Conservation (phyloP, 2,888 invertebrate species). For the Nephrocerus scutellatus region DNA sequence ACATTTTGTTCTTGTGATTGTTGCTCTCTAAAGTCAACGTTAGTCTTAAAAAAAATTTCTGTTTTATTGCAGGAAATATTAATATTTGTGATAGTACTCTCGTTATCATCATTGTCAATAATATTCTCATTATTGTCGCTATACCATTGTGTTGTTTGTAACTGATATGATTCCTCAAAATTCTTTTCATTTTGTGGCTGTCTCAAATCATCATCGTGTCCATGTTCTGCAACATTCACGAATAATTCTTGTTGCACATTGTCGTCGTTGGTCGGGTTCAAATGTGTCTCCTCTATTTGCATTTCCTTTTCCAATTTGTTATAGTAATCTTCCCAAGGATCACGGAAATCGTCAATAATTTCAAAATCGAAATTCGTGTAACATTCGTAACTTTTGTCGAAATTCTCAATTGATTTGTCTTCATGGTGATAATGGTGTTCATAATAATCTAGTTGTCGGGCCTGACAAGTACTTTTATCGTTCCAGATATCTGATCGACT, state of each 20-base stretch:
- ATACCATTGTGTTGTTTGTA: no score
- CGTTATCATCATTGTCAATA: neutral
- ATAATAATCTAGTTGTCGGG: constrained; percentile 5
- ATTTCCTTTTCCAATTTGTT: constrained; percentile 48
- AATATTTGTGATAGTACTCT: no score
- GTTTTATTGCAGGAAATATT: no score
- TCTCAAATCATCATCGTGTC: no score
- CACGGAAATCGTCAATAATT: constrained; percentile 46
- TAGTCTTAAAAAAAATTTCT: neutral
- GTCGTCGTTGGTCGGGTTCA: constrained; percentile 2
- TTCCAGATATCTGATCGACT: no score
- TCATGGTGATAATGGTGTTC: neutral
- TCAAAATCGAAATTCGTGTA: constrained; percentile 16
- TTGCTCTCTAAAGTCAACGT: neutral
- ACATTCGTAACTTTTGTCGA: neutral
- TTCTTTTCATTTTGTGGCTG: constrained; percentile 20
- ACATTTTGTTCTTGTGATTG: constrained; percentile 3
- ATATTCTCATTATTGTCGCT: constrained; percentile 14
- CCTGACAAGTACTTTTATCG: constrained; percentile 3
- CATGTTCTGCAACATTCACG: no score
- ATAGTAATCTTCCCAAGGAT: constrained; percentile 71
- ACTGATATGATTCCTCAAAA: no score
- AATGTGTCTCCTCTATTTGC: constrained; percentile 5
- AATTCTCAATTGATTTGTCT: constrained; percentile 1
- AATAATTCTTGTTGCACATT: no score